phyloP scores from a whole-genome alignment of 2,797 vertebrate genomes.

The Parauchenoglanis ngamensis region DNA sequence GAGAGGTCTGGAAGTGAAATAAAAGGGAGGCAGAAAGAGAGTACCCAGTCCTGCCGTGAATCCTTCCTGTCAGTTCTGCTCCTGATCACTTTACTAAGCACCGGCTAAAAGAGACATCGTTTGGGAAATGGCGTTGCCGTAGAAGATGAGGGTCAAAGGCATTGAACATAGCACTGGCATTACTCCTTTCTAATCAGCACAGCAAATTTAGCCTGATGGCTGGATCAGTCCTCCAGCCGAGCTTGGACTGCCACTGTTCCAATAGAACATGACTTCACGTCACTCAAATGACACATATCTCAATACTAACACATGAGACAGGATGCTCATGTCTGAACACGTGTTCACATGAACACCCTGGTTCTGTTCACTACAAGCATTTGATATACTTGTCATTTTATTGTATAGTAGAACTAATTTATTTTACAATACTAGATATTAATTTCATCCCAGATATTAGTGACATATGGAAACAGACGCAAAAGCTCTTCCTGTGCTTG shows the following conservation, averaged over 20 bases:
- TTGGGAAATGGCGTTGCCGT: slow-evolving; percentile 49
- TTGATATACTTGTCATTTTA: neutral
- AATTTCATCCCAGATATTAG: neutral
- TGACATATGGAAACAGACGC: neutral
- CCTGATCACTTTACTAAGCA: slow-evolving; percentile 69
- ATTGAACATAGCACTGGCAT: slow-evolving; percentile 52
- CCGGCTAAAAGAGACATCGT: slow-evolving; percentile 62
- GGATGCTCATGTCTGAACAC: neutral
- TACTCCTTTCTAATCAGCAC: slow-evolving; percentile 53
- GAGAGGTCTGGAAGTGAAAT: neutral
- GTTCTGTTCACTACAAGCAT: neutral
- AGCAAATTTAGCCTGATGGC: slow-evolving; percentile 60
- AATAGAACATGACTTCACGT: slow-evolving; percentile 32
- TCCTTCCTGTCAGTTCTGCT: slow-evolving; percentile 65
- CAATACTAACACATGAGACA: neutral
- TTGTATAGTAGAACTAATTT: neutral
- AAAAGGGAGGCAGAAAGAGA: slow-evolving; percentile 39
- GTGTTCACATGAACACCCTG: neutral
- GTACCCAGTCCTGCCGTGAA: slow-evolving; percentile 52
- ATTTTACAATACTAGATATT: neutral
- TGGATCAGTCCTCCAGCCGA: slow-evolving; percentile 55
- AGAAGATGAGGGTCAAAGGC: neutral
- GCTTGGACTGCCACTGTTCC: slow-evolving; percentile 41
- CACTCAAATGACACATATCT: slow-evolving; percentile 25
- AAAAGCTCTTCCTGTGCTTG: neutral